Conservation (phyloP, 2,113 vertebrate genomes). For the Sphaerodactylus townsendi region DNA sequence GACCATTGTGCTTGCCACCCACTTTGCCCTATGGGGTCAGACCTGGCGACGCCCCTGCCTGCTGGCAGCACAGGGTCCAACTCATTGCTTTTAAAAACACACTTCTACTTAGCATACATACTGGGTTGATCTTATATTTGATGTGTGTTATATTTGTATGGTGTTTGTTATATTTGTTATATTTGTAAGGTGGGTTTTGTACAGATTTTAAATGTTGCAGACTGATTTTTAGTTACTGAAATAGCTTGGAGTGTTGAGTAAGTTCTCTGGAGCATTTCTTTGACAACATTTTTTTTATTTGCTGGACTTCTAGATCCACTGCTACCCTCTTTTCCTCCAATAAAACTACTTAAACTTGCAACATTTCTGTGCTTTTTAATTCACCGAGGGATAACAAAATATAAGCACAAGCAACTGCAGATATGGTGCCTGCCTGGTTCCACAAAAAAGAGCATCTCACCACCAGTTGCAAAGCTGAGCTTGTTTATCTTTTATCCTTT, state of each 20-base stretch:
- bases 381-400: conserved; percentile 24
- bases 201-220: too few species aligned
- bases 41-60: too few species aligned
- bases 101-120: background rate
- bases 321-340: background rate
- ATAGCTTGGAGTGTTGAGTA: background rate
- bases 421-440: conserved; percentile 2
- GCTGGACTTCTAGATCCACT: background rate
- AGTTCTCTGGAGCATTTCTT: background rate
- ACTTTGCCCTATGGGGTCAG: too few species aligned
- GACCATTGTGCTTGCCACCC: too few species aligned
- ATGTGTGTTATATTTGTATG: background rate
- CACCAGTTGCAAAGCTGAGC: conserved; percentile 15
- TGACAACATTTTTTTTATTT: background rate
- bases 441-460: fast-evolving
- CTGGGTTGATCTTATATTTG: too few species aligned
- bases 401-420: conserved; percentile 10
- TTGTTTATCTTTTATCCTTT: conserved; percentile 29
- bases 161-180: background rate
- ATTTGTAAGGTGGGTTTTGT: background rate
- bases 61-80: too few species aligned
- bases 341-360: background rate
- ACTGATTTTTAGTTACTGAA: too few species aligned
- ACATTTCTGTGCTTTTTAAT: conserved; percentile 35
- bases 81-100: background rate